Conservation (phyloP, 2,797 vertebrate species). For the Silurus aristotelis region DNA sequence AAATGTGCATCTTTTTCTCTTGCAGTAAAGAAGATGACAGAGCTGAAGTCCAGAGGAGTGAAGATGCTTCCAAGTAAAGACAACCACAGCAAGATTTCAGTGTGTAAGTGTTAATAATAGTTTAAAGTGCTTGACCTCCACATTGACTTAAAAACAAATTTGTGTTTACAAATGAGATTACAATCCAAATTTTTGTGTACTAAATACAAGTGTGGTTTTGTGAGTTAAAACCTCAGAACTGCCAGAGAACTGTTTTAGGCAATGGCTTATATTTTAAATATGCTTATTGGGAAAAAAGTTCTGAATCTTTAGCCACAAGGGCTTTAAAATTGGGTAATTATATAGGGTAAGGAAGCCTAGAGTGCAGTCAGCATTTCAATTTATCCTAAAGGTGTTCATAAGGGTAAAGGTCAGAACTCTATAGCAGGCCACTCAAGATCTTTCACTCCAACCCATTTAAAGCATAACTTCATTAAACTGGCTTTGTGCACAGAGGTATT, state of each 20-base stretch:
- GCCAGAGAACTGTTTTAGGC: too few relatives aligned
- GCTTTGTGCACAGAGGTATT: too few relatives aligned
- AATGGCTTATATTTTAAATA: not conserved
- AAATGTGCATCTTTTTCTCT: constrained; percentile 37
- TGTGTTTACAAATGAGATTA: not conserved
- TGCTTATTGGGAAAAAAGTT: not conserved
- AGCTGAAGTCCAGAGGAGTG: constrained; percentile 95
- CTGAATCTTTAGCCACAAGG: not conserved
- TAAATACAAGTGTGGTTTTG: not conserved
- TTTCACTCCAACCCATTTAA: too few relatives aligned
- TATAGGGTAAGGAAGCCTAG: too few relatives aligned
- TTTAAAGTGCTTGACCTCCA: not conserved
- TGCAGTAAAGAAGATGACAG: constrained; percentile 97
- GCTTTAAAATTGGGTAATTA: too few relatives aligned
- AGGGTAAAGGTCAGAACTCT: too few relatives aligned
- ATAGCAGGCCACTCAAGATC: too few relatives aligned
- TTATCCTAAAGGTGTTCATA: too few relatives aligned
- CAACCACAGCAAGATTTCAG: constrained; percentile 97
- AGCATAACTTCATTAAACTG: too few relatives aligned
- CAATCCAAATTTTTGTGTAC: not conserved
- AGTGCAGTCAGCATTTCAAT: too few relatives aligned
- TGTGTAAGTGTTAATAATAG: constrained; percentile 84
- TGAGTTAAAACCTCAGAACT: not conserved
- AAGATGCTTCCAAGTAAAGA: constrained; percentile 98
- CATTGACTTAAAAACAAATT: not conserved